Evolutionary conservation across 2,797 vertebrate genomes (phyloP).

Genomic region (Sebastes matsubarae): DNA sequence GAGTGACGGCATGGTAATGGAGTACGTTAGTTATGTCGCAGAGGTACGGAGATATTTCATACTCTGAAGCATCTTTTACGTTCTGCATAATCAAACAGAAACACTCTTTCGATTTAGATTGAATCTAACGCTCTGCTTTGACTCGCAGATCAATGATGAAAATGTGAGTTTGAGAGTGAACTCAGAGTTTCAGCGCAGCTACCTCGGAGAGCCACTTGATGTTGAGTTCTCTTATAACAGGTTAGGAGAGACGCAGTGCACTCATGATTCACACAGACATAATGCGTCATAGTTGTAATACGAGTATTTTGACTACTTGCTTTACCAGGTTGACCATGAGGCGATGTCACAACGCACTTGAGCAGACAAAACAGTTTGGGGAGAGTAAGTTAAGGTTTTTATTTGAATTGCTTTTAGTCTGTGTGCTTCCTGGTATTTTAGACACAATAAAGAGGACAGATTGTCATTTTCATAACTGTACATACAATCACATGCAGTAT

Average conservation of each 20-base stretch:
- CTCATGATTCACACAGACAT: background rate
- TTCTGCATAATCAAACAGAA: background rate
- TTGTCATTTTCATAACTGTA: background rate
- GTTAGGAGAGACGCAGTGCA: constrained; percentile 63
- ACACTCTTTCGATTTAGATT: background rate
- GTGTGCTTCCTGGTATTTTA: background rate
- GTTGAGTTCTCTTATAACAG: constrained; percentile 92
- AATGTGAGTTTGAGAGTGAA: constrained; percentile 89
- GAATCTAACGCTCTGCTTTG: background rate
- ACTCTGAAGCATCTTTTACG: background rate
- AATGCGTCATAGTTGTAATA: background rate
- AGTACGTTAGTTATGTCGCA: constrained; percentile 83
- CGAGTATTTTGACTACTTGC: background rate
- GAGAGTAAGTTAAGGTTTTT: constrained; percentile 77
- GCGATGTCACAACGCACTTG: constrained; percentile 91
- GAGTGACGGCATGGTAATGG: constrained; percentile 72
- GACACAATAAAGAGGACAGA: background rate
- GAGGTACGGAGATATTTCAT: constrained; percentile 82
- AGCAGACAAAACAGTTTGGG: constrained; percentile 83
- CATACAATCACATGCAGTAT: background rate
- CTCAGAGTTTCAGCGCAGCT: constrained; percentile 84
- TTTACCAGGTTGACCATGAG: constrained; percentile 85
- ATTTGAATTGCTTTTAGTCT: background rate
- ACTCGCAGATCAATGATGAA: constrained; percentile 86
- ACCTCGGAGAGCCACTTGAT: constrained; percentile 91